phyloP scores from a whole-genome alignment of 2,797 vertebrate genomes.

The Cuculus canorus region DNA sequence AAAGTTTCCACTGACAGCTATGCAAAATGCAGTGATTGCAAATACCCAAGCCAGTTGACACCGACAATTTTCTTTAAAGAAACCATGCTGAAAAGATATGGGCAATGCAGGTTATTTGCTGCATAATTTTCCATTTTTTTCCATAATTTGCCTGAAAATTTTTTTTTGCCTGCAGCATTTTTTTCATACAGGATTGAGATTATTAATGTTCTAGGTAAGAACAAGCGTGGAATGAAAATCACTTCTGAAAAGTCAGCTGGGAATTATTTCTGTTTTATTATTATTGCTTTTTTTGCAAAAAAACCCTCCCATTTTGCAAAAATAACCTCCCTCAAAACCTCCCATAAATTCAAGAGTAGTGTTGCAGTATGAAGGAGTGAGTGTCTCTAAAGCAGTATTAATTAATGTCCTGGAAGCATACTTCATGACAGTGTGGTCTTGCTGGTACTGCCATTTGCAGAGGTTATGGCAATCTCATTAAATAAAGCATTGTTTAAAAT shows the following conservation, averaged over 20 bases:
- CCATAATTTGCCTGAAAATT: neutral
- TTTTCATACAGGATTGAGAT: neutral
- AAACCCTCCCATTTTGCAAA: too few species aligned
- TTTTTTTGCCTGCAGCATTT: neutral
- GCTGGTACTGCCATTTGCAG: neutral
- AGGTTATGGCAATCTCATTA: neutral
- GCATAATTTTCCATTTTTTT: neutral
- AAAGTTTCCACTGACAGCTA: neutral
- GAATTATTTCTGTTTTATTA: neutral
- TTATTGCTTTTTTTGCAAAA: neutral
- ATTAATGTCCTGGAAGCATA: neutral
- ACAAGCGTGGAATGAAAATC: neutral
- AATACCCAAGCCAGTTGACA: neutral
- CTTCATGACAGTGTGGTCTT: neutral
- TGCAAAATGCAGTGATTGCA: neutral
- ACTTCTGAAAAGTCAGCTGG: neutral
- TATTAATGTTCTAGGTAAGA: neutral
- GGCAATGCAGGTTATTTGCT: neutral
- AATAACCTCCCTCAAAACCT: rapidly evolving
- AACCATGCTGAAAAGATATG: neutral
- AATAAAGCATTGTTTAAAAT: neutral
- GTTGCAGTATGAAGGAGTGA: too few species aligned
- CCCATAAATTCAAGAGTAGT: neutral
- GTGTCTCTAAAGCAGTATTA: neutral
- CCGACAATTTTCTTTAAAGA: neutral